Evolutionary conservation across 2,888 invertebrate genomes (phyloP), one percentile per base, ranked within the genome.

Genomic region (Anthrax anthrax): DNA sequence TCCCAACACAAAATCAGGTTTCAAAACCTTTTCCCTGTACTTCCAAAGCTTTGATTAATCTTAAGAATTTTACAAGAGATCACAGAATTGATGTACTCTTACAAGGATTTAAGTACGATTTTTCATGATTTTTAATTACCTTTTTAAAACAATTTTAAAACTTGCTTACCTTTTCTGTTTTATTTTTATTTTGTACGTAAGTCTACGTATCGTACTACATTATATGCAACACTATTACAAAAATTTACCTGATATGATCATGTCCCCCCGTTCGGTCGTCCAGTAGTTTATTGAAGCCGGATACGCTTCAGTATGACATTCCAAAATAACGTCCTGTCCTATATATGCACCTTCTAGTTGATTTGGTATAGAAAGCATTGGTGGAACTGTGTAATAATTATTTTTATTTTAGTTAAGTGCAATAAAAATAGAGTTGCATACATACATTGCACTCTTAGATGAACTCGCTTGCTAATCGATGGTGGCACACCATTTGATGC

Each of bases 221-320:
- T n/a, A n/a, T n/a, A n/a, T n/a, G n/a, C n/a, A n/a, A n/a, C n/a
- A n/a, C n/a, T n/a, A n/a, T n/a, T n/a, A n/a, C n/a, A n/a, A 50
- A 49, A 51, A 52, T 72, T 78, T 74, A 88, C 89, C 89, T 70
- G 89, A 87, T 71, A 89, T 86, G 59, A 90, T 89, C 89, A 90
- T 90, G 63, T 89, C 88, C 41, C 89, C 89, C 49, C 82, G 76
- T 58, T 89, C 87, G 9, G 86, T 89, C 36, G 90, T 89, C 91
- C 91, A 92, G 67, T 91, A 92, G 74, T 90, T 91, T 65, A 91
- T 90, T 45, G 91, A 90, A 52, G 84, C 84, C 34, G 91, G 91
- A 66, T 85, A 89, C 39, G 91, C 90, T 67, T 92, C 91, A 0
- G 89, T 89, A 67, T 88, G 85, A 64, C 91, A 91, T 68, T 88